These are phyloP conservation scores for Desoria tigrina DNA, from an alignment of 2,888 invertebrate genomes.

Conservation along the genomic window DNA sequence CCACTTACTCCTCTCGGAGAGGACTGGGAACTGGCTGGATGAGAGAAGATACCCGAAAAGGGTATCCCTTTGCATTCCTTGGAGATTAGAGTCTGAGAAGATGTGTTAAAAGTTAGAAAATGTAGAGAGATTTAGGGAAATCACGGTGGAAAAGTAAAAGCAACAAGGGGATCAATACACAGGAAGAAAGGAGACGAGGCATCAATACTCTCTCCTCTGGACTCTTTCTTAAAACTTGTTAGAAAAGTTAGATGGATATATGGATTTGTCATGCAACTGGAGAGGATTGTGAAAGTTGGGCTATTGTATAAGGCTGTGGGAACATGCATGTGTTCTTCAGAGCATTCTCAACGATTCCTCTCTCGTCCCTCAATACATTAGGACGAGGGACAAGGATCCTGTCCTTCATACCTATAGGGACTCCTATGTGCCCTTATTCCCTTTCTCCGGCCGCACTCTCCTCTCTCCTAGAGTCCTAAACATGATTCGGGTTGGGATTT, in stretches of 20 bases:
- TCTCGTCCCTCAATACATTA: no score
- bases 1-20: no score
- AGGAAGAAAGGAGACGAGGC: constrained; percentile 10
- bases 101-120: no score
- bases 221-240: constrained; percentile 28
- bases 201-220: constrained; percentile 18
- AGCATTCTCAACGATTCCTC: constrained; percentile 9
- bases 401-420: no score
- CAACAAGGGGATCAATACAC: constrained; percentile 13
- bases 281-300: constrained; percentile 18
- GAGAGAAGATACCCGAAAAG: no score
- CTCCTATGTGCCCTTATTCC: no score
- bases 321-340: constrained; percentile 31
- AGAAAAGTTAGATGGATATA: constrained; percentile 29
- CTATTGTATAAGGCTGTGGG: constrained; percentile 35
- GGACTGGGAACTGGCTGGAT: no score
- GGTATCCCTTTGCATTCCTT: no score
- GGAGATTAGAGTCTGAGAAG: no score
- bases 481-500: not conserved
- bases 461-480: not conserved
- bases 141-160: not conserved
- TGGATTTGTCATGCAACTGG: constrained; percentile 39
- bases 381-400: no score
- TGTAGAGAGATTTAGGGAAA: no score
- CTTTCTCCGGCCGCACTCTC: no score